Evolutionary conservation across 2,113 vertebrate species (phyloP).

Genomic region (Cryptomyrus ogoouensis): DNA sequence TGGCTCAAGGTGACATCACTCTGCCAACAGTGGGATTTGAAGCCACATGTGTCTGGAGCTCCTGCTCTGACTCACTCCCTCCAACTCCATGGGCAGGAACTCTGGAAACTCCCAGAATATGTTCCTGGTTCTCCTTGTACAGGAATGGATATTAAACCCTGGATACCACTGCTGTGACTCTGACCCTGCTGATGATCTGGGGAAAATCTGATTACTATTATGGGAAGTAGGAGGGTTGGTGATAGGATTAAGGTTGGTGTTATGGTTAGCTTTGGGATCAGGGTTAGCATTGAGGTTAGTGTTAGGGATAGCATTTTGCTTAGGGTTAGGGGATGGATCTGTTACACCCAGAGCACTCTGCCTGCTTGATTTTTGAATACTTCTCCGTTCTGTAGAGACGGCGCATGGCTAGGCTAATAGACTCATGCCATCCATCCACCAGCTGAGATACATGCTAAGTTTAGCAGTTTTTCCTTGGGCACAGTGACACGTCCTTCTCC

Average conservation of each 20-base stretch:
- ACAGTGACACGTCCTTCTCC: background rate
- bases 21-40: background rate
- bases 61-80: background rate
- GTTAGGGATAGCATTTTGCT: background rate
- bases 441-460: background rate
- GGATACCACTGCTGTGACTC: background rate
- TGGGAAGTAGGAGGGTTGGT: background rate
- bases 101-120: background rate
- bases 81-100: background rate
- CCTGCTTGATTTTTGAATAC: background rate
- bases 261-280: background rate
- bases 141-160: background rate
- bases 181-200: background rate
- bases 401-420: background rate
- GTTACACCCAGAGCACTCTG: background rate
- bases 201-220: background rate
- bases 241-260: background rate
- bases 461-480: background rate
- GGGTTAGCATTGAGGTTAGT: background rate
- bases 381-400: background rate
- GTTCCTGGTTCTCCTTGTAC: background rate
- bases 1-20: background rate
- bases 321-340: background rate
- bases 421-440: background rate
- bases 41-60: background rate